phyloP scores from a whole-genome alignment of 2,113 vertebrate genomes.

The Oreamnos americanus region DNA sequence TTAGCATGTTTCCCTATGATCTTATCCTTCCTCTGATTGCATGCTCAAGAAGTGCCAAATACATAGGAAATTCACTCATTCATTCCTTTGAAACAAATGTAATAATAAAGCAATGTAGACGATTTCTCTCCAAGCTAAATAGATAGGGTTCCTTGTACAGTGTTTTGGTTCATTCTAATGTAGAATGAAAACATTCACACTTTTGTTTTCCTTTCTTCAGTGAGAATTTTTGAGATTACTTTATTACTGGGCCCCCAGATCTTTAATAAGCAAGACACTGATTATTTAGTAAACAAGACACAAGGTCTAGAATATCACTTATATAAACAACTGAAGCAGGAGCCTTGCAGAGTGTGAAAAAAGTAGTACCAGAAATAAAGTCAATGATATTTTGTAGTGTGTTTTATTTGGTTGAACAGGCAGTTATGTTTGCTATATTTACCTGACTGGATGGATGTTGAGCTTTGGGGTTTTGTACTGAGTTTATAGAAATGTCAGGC shows the following conservation, averaged over 20 bases:
- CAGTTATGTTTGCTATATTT: not conserved
- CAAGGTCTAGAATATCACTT: not conserved
- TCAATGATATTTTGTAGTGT: not conserved
- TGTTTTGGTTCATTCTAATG: not conserved
- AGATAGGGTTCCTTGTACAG: not conserved
- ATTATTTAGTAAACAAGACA: conserved; percentile 23
- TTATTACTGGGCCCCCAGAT: not conserved
- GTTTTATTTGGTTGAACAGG: conserved; percentile 15
- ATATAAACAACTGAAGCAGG: not conserved
- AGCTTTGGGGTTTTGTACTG: not conserved
- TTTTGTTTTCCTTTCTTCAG: not conserved
- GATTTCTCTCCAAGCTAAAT: not conserved
- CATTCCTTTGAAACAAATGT: not conserved
- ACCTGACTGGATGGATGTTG: not conserved
- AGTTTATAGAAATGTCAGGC: not conserved
- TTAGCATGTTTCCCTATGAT: not conserved
- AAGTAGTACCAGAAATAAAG: not conserved
- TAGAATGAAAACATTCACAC: not conserved
- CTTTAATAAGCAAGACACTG: conserved; percentile 34
- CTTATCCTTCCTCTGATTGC: not conserved
- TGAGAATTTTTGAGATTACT: not conserved
- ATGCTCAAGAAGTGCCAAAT: not conserved
- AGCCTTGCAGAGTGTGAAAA: not conserved
- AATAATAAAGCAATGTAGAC: not conserved
- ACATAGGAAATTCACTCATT: not conserved